Evolutionary conservation across 2,113 vertebrate species (phyloP).

Genomic region (Tragelaphus scriptus): DNA sequence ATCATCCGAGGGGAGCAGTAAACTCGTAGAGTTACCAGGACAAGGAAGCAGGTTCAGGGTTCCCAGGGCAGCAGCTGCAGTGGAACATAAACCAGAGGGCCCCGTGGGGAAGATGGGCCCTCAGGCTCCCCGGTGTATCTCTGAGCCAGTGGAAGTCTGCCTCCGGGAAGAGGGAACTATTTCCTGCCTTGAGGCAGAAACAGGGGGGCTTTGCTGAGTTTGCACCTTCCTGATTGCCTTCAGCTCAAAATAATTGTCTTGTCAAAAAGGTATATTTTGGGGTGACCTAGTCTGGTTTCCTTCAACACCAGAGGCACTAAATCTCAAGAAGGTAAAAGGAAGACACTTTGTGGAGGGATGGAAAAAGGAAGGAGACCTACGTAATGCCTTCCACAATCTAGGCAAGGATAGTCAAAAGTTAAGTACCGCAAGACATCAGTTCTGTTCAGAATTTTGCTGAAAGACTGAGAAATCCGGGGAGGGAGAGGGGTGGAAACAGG

Average conservation of each 20-base stretch:
- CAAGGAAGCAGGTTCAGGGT: neutral
- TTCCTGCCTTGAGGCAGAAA: neutral
- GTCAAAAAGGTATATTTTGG: neutral
- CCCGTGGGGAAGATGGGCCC: neutral
- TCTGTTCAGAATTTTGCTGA: neutral
- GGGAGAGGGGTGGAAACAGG: neutral
- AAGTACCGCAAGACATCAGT: too few relatives aligned
- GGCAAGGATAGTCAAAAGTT: neutral
- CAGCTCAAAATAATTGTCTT: neutral
- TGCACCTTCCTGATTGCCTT: neutral
- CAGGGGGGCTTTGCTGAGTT: too few relatives aligned
- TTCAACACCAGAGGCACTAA: neutral
- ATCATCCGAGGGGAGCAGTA: fast-evolving
- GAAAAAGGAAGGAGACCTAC: neutral
- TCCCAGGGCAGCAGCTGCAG: neutral
- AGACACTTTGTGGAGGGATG: neutral
- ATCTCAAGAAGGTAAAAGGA: neutral
- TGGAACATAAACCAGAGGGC: neutral
- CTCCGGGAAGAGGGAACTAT: too few relatives aligned
- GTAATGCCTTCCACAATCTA: fast-evolving
- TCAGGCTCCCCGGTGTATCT: neutral
- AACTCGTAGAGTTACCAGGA: too few relatives aligned
- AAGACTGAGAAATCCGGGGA: too few relatives aligned
- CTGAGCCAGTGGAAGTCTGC: neutral
- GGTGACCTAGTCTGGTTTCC: neutral